phyloP scores from a whole-genome alignment of 2,888 invertebrate genomes.

The Tinea trinotella region DNA sequence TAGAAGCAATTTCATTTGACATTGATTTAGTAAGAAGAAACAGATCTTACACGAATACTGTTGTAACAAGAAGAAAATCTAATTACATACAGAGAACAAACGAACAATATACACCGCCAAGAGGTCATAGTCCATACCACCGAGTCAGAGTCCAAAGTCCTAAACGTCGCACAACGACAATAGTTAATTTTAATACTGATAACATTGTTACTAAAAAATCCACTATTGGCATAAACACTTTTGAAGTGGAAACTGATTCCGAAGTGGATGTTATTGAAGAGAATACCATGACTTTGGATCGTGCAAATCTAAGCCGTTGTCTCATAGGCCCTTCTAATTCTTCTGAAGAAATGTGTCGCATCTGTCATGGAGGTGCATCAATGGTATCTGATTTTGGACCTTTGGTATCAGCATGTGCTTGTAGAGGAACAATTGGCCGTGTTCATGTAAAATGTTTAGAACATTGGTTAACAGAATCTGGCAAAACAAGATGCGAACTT shows the following conservation, averaged over 20 bases:
- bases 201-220: not conserved
- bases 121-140: too few relatives aligned
- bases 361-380: slow-evolving; percentile 56
- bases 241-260: slow-evolving; percentile 27
- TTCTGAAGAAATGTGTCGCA: slow-evolving; percentile 57
- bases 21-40: slow-evolving; percentile 34
- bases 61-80: not conserved
- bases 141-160: slow-evolving; percentile 55
- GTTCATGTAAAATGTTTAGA: slow-evolving; percentile 82
- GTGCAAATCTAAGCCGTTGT: not conserved
- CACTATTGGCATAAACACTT: slow-evolving; percentile 21
- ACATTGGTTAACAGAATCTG: slow-evolving; percentile 82
- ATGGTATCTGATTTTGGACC: slow-evolving; percentile 43
- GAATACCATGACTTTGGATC: not conserved
- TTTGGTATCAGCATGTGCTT: slow-evolving; percentile 58
- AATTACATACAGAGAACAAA: slow-evolving; percentile 2
- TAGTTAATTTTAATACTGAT: slow-evolving; percentile 21
- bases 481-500: slow-evolving; percentile 79
- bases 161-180: slow-evolving; percentile 46
- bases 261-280: not conserved
- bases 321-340: slow-evolving; percentile 28
- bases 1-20: slow-evolving; percentile 41
- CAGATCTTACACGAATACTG: slow-evolving; percentile 12
- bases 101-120: slow-evolving; percentile 34
- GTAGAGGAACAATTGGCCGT: slow-evolving; percentile 78